These are phyloP conservation scores for Pluvialis apricaria DNA, from an alignment of 2,113 vertebrate species.

Conservation along the genomic window DNA sequence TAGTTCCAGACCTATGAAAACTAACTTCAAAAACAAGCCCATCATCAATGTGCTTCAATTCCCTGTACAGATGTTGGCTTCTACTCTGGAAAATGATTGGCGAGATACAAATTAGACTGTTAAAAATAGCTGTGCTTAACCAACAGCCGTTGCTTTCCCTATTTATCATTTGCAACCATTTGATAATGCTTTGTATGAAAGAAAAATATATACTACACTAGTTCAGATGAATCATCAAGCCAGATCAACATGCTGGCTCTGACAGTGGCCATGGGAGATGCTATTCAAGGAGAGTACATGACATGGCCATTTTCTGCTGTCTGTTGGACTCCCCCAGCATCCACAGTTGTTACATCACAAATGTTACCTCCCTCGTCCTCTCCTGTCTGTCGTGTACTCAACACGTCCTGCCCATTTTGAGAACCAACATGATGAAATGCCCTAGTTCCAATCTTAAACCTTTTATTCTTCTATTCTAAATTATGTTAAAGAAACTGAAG, in stretches of 20 bases:
- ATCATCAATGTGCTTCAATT: neutral
- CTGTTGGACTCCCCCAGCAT: neutral
- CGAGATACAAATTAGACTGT: neutral
- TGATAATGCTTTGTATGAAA: neutral
- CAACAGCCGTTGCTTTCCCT: neutral
- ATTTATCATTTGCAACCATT: neutral
- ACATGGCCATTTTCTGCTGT: neutral
- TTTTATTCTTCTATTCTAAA: neutral
- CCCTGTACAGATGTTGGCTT: neutral
- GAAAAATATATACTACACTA: neutral
- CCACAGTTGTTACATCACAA: neutral
- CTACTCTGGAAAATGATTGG: neutral
- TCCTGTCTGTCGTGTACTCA: neutral
- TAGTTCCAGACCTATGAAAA: neutral
- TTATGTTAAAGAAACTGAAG: neutral
- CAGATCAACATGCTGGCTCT: neutral
- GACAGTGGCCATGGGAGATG: neutral
- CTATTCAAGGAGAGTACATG: neutral
- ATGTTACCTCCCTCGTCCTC: neutral
- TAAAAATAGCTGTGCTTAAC: neutral
- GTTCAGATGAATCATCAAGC: neutral
- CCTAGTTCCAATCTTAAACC: neutral
- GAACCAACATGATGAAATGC: neutral
- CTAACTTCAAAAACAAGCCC: neutral
- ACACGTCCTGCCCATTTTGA: fast-evolving